Percentiles rank a stretch among this genome's conserved stretches.
phyloP scores from a whole-genome alignment of 2,113 vertebrate species.

The Hepsetus odoe region DNA sequence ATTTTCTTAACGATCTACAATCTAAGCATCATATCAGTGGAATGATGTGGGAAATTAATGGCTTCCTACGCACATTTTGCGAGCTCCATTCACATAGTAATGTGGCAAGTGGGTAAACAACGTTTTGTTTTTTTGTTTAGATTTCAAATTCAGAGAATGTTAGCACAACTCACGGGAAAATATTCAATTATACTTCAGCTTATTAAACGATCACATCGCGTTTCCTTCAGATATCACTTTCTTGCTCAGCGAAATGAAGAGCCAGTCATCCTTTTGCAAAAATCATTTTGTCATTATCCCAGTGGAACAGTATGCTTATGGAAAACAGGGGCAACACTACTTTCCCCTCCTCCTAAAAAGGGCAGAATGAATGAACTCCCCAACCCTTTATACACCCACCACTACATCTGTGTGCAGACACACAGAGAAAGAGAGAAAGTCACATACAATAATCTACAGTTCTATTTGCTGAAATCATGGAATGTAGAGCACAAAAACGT shows the following conservation, averaged over 20 bases:
- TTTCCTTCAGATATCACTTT: constrained; percentile 26
- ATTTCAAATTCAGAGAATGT: constrained; percentile 57
- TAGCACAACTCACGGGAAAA: constrained; percentile 60
- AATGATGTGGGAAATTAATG: neutral
- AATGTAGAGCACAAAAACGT: constrained; percentile 44
- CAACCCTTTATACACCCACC: constrained; percentile 37
- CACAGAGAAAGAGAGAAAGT: neutral
- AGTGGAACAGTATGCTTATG: constrained; percentile 43
- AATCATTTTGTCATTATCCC: constrained; percentile 21
- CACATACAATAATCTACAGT: constrained; percentile 46
- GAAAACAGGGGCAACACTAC: constrained; percentile 35
- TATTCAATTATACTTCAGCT: constrained; percentile 41
- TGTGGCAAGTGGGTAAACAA: constrained; percentile 59
- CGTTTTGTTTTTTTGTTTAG: constrained; percentile 45
- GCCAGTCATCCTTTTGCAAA: constrained; percentile 19
- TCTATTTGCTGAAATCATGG: constrained; percentile 36
- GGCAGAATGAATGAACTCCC: constrained; percentile 32
- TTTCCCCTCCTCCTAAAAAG: constrained; percentile 17
- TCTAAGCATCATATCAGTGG: constrained; percentile 7
- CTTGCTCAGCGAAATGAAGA: constrained; percentile 23
- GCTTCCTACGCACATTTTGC: no score
- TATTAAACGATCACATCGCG: constrained; percentile 26
- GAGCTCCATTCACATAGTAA: constrained; percentile 19
- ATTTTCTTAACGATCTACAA: constrained; percentile 17
- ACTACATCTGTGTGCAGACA: neutral